Conservation (phyloP, 2,113 vertebrate genomes). For the Rhegmatorhina hoffmannsi region DNA sequence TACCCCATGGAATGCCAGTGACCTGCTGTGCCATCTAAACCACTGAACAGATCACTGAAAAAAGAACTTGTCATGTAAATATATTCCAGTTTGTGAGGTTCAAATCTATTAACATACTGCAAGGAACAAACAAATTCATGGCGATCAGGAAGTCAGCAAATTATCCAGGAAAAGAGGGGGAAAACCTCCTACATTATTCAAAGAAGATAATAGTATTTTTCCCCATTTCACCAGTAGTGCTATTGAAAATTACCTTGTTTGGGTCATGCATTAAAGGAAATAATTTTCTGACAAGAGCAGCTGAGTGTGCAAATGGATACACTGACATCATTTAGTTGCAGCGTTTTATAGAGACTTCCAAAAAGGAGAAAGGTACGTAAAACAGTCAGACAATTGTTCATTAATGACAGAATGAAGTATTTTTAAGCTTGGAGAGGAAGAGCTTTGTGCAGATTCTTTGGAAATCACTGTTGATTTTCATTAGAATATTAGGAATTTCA, state of each 20-base stretch:
- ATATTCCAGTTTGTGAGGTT: neutral
- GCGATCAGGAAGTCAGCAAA: neutral
- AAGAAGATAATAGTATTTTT: neutral
- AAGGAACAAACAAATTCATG: neutral
- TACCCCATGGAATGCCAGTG: neutral
- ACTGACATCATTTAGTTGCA: neutral
- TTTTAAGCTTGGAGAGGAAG: neutral
- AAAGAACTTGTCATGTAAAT: neutral
- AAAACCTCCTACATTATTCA: neutral
- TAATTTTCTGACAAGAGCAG: neutral
- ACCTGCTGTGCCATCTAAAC: neutral
- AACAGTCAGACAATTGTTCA: neutral
- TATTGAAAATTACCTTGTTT: neutral
- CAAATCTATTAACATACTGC: neutral
- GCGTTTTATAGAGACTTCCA: neutral
- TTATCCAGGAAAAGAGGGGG: neutral
- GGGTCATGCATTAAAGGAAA: neutral
- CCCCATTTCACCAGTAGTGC: neutral
- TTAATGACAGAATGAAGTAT: neutral
- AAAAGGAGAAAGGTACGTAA: neutral
- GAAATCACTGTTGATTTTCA: neutral
- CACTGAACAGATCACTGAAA: neutral
- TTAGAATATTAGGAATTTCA: neutral
- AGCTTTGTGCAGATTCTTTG: neutral
- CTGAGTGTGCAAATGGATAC: neutral